Conservation (phyloP, 2,797 vertebrate genomes). For the Euthynnus affinis region DNA sequence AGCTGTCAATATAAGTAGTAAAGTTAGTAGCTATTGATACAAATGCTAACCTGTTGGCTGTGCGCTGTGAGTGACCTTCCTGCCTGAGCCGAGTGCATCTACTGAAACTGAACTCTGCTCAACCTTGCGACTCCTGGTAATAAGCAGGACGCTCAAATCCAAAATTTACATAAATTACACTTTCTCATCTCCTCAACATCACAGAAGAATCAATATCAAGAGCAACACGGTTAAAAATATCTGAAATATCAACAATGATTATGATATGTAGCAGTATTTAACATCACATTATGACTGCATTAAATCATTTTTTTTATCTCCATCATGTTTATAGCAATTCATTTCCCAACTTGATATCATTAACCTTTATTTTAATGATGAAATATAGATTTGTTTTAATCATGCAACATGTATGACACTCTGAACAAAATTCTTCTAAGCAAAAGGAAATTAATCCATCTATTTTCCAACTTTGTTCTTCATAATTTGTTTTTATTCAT, state of each 20-base stretch:
- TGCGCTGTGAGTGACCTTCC: too few species aligned
- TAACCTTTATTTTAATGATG: constrained; percentile 3
- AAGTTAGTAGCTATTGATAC: neutral
- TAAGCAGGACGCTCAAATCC: neutral
- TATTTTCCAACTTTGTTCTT: constrained; percentile 37
- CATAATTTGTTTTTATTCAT: constrained; percentile 57
- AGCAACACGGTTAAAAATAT: neutral
- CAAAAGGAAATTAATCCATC: constrained; percentile 40
- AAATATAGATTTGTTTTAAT: constrained; percentile 20
- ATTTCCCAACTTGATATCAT: neutral
- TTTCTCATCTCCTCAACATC: constrained; percentile 1
- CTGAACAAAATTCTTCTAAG: constrained; percentile 22
- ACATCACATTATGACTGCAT: constrained; percentile 2
- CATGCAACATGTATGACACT: constrained; percentile 43
- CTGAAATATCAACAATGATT: too few species aligned
- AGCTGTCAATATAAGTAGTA: constrained; percentile 1
- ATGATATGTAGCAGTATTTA: too few species aligned
- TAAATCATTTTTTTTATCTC: too few species aligned
- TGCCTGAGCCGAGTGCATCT: neutral
- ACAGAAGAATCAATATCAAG: neutral
- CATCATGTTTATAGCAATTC: neutral
- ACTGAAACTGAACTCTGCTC: neutral
- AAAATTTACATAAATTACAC: constrained; percentile 6
- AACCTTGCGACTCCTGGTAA: neutral
- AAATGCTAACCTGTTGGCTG: neutral